Conservation (phyloP, 2,888 invertebrate genomes). For the Cecidostiba fungosa region DNA sequence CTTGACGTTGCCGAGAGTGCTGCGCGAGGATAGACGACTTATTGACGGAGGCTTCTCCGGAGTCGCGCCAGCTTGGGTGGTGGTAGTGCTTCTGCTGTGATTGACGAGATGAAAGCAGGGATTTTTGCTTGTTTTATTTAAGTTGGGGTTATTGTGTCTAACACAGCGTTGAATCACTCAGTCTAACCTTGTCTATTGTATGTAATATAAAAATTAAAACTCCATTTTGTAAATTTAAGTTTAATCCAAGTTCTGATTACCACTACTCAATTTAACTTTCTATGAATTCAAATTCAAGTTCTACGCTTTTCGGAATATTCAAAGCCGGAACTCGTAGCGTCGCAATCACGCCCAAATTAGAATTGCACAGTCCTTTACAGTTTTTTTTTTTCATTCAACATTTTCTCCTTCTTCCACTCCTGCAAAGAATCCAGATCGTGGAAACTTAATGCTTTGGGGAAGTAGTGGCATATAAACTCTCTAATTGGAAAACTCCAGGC, state of each 20-base stretch:
- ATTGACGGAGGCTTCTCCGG: conserved; percentile 14
- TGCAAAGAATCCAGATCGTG: conserved; percentile 10
- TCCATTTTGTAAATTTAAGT: no score
- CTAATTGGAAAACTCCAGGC: conserved; percentile 49
- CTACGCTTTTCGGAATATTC: not conserved
- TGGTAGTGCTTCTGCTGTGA: not conserved
- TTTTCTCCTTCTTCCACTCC: not conserved
- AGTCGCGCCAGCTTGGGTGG: not conserved
- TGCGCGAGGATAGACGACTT: not conserved
- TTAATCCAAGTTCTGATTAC: not conserved
- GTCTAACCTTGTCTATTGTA: not conserved
- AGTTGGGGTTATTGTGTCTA: not conserved
- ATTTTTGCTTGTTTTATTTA: not conserved
- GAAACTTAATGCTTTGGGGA: conserved; percentile 33
- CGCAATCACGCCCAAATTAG: not conserved
- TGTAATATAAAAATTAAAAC: no score
- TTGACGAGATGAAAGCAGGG: not conserved
- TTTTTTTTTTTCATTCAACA: not conserved
- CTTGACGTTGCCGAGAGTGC: not conserved
- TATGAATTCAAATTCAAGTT: not conserved
- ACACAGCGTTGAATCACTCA: not conserved
- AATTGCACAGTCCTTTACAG: not conserved
- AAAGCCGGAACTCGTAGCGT: not conserved
- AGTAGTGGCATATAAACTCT: not conserved
- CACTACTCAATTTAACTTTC: not conserved